Conservation (phyloP, 1,140 invertebrate genomes). For the Mercenaria mercenaria region DNA sequence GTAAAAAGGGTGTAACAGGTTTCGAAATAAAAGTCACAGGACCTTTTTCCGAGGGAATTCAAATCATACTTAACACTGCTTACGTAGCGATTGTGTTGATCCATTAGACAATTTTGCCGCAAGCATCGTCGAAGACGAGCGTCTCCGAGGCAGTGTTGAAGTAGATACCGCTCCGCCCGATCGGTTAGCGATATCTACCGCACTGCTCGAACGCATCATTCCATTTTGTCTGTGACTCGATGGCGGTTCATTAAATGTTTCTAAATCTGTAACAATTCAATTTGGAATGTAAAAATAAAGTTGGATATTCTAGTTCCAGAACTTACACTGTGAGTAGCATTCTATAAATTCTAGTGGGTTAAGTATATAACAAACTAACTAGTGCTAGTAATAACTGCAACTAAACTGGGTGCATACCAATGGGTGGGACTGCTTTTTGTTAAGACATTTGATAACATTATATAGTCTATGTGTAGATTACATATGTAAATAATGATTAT, state of each 20-base stretch:
- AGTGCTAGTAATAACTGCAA: neutral
- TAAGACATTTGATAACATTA: neutral
- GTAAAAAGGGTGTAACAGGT: no score
- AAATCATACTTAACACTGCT: slow-evolving; percentile 60
- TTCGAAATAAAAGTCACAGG: no score
- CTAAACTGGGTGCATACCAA: slow-evolving; percentile 11
- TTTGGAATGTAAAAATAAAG: neutral
- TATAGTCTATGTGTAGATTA: neutral
- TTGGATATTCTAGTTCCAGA: neutral
- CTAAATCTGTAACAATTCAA: slow-evolving; percentile 71
- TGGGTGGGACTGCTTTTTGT: neutral
- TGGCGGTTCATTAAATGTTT: slow-evolving; percentile 69
- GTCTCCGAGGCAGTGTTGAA: slow-evolving; percentile 59
- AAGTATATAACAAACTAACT: slow-evolving; percentile 7
- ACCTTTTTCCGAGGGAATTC: neutral
- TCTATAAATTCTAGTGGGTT: neutral
- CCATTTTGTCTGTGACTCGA: slow-evolving; percentile 61
- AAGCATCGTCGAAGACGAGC: slow-evolving; percentile 69
- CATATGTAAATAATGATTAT: neutral
- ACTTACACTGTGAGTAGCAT: neutral
- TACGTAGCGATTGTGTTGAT: slow-evolving; percentile 80
- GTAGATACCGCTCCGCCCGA: slow-evolving; percentile 29
- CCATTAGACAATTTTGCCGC: slow-evolving; percentile 76
- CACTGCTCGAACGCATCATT: slow-evolving; percentile 93
- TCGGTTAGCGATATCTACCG: slow-evolving; percentile 92